A percentile compares a stretch with the other conserved stretches of the same genome.
phyloP scores from a whole-genome alignment of 2,888 invertebrate species.

The Zhengitettix transpicula region DNA sequence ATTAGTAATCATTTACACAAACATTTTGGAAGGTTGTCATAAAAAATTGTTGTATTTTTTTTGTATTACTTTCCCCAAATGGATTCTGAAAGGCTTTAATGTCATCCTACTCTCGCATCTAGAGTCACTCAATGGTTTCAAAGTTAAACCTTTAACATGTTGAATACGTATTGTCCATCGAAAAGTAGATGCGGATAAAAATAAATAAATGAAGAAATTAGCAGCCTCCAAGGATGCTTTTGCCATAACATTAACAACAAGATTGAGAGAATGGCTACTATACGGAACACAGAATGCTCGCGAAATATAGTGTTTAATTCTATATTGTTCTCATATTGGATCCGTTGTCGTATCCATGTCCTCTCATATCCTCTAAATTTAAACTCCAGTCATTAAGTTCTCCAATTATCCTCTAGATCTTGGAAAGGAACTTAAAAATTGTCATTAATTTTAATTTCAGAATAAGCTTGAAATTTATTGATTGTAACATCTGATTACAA shows the following conservation, averaged over 20 bases:
- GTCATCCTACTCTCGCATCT: background rate
- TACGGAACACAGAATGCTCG: background rate
- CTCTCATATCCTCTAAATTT: slow-evolving; percentile 6
- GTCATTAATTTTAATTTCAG: background rate
- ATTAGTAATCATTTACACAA: too few relatives aligned
- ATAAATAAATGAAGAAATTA: slow-evolving; percentile 1
- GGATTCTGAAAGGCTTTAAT: background rate
- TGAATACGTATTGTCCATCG: slow-evolving; percentile 11
- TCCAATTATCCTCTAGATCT: slow-evolving; percentile 13
- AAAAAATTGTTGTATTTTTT: too few relatives aligned
- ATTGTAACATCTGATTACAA: background rate
- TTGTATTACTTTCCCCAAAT: background rate
- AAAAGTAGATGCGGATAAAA: background rate
- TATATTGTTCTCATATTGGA: background rate
- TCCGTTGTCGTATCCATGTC: background rate
- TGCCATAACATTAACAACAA: background rate
- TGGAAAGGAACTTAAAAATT: background rate
- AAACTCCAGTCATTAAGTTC: slow-evolving; percentile 9
- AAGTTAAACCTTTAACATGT: slow-evolving; percentile 12
- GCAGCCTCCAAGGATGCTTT: background rate
- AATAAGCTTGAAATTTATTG: background rate
- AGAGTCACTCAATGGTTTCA: slow-evolving; percentile 6
- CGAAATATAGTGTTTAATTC: background rate
- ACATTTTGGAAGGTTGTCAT: too few relatives aligned
- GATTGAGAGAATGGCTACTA: background rate